A percentile compares a stretch with the other conserved stretches of the same genome.
Evolutionary conservation across 1,140 invertebrate genomes (phyloP).

Genomic region (Calliopsis andreniformis): DNA sequence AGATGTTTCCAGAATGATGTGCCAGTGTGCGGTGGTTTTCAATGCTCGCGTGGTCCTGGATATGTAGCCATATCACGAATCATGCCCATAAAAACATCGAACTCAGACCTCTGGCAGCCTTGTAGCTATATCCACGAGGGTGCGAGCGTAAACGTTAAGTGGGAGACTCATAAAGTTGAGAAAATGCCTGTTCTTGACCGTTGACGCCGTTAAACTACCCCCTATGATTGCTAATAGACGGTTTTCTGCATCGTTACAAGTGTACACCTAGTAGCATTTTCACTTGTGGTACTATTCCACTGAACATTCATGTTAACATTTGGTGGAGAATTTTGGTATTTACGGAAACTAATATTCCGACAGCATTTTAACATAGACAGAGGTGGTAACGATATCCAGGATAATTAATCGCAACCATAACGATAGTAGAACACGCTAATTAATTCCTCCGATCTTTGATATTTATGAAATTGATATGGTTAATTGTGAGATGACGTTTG

Average conservation of each 20-base stretch:
- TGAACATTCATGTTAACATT: not conserved
- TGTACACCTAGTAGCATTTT: not conserved
- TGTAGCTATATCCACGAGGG: slow-evolving; percentile 1
- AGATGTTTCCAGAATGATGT: not conserved
- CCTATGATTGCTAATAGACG: slow-evolving; percentile 2
- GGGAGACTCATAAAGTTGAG: slow-evolving; percentile 39
- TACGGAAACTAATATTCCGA: too few relatives aligned
- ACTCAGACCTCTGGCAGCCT: not conserved
- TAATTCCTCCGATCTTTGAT: not conserved
- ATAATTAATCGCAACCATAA: slow-evolving; percentile 7
- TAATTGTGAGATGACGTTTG: too few relatives aligned
- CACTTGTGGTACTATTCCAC: slow-evolving; percentile 9
- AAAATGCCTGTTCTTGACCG: slow-evolving; percentile 36
- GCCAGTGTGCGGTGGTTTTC: not conserved
- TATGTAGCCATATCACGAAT: not conserved
- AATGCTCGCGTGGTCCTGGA: too few relatives aligned
- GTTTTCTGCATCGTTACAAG: not conserved
- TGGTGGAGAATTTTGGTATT: slow-evolving; percentile 10
- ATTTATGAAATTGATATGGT: not conserved
- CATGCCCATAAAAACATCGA: slow-evolving; percentile 21
- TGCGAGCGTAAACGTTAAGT: slow-evolving; percentile 15
- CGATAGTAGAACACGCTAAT: not conserved
- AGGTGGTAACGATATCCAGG: not conserved
- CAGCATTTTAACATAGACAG: not conserved
- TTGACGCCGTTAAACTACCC: not conserved